These are phyloP conservation scores for Andrena bucephala DNA, from an alignment of 2,888 invertebrate species.

Conservation along the genomic window DNA sequence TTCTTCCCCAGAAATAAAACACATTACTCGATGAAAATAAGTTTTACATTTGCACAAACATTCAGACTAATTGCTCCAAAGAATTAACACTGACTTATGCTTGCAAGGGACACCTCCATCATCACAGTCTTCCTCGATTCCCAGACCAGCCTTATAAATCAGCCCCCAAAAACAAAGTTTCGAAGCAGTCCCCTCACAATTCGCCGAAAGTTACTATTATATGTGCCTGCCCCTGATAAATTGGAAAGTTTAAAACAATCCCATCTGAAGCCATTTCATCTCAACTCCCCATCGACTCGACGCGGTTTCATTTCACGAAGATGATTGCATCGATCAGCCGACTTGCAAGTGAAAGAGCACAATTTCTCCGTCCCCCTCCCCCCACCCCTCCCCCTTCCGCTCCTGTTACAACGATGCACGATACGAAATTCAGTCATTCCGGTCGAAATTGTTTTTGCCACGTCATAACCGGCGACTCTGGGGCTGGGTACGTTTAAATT, in stretches of 20 bases:
- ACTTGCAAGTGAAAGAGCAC: neutral
- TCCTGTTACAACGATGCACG: neutral
- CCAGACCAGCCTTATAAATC: too few relatives aligned
- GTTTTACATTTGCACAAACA: too few relatives aligned
- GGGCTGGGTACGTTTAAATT: conserved; percentile 14
- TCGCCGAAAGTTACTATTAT: too few relatives aligned
- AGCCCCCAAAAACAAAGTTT: too few relatives aligned
- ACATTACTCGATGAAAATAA: too few relatives aligned
- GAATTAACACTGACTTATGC: too few relatives aligned
- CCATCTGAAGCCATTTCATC: neutral
- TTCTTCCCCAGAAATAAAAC: too few relatives aligned
- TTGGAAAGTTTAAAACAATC: conserved; percentile 1
- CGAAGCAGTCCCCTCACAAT: too few relatives aligned
- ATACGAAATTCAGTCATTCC: conserved; percentile 11
- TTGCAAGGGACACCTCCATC: too few relatives aligned
- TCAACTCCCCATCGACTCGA: neutral
- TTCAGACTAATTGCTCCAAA: too few relatives aligned
- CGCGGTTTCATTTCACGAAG: neutral
- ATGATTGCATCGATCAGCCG: conserved; percentile 11
- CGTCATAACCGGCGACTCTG: neutral
- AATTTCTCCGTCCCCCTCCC: neutral
- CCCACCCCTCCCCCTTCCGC: too few relatives aligned
- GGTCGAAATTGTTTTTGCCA: conserved; percentile 17
- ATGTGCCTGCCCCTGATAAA: neutral
- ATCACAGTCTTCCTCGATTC: too few relatives aligned